Base-by-base conservation (phyloP, 2,797 vertebrate genomes). In the Muscicapa striata region DNA sequence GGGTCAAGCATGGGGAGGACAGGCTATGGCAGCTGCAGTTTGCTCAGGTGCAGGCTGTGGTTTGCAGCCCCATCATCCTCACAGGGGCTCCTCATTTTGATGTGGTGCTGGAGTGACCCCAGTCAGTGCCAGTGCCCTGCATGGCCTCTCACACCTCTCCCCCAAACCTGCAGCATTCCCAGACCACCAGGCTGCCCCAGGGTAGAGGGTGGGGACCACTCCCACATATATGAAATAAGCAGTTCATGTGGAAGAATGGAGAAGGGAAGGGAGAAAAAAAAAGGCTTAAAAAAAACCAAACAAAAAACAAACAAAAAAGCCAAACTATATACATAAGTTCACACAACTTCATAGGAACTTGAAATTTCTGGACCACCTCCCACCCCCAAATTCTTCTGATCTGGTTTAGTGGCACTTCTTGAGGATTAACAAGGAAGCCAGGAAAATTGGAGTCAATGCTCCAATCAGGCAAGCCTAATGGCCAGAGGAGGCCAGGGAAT, bases 391-490 rank as follows among this genome's bases (percentile, higher is more conserved):
- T 93, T 94, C 91, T 96, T 94, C 91, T 96, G 90, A 97, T 95
- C 88, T 95, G 87, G 75, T 24, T 88, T 92, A 95, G 75, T 5
- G 2, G 58, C 75, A 93, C 95, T 95, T 94, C 69, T 83, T 43
- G 20, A 80, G 83, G 84, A 95, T 96, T 96, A 95, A 86, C 27
- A 74, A 83, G 87, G 40, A 95, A 95, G 90, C 91, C 85, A 79
- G 29, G 61, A 87, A 96, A 94, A 90, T 29, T 1, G 0, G 83
- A 92, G 76, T 84, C 82, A 91, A 80, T 30, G 20, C 87, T 92
- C 41, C 59, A 66, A 40, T 9, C 3, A 17, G 86, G 86, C 55
- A 87, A 45, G 58, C 43, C 89, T 62, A 43, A 68, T 34, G 80
- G 57, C n/a, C 70, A 90, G 90, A 96, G 78, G 62, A 93, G 72